Evolutionary conservation across 2,888 invertebrate genomes (phyloP).

Genomic region (Drosophila quinaria): DNA sequence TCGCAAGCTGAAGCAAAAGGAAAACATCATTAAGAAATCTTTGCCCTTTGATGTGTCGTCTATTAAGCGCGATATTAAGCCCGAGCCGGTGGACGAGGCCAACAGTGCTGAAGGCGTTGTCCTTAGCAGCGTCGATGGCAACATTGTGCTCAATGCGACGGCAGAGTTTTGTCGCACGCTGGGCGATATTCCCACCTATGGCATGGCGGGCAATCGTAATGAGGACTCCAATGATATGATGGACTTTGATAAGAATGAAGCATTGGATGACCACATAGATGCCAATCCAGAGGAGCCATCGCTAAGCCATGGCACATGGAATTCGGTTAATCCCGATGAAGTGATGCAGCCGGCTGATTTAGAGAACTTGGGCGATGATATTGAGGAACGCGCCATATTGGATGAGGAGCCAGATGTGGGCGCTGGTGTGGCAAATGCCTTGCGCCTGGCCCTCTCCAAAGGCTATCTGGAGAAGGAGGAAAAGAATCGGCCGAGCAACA

Average conservation of each 20-base stretch:
- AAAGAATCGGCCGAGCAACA: conserved; percentile 90
- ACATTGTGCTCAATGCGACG: conserved; percentile 95
- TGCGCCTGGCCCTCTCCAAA: conserved; percentile 96
- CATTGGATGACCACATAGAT: conserved; percentile 82
- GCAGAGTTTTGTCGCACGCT: conserved; percentile 98
- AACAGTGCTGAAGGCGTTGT: conserved; percentile 59
- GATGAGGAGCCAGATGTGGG: conserved; percentile 97
- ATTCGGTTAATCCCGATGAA: conserved; percentile 90
- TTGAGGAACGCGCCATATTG: conserved; percentile 87
- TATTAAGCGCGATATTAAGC: conserved; percentile 87
- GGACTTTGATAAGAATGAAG: conserved; percentile 84
- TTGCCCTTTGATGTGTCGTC: conserved; percentile 82
- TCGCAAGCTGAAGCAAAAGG: conserved; percentile 88
- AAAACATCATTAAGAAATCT: conserved; percentile 83
- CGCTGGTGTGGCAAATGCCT: conserved; percentile 96
- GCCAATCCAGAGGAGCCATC: conserved; percentile 86
- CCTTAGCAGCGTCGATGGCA: conserved; percentile 83
- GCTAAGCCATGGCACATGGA: conserved; percentile 91
- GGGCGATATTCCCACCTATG: conserved; percentile 98
- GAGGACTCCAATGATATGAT: conserved; percentile 90
- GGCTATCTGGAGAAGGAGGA: conserved; percentile 95
- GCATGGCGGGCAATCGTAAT: conserved; percentile 95
- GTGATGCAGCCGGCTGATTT: conserved; percentile 85
- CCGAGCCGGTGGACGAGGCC: conserved; percentile 83
- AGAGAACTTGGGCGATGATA: conserved; percentile 86